A percentile compares a stretch with the other conserved stretches of the same genome.
Conservation (phyloP, 2,797 vertebrate genomes). For the Austrolebias charrua region DNA sequence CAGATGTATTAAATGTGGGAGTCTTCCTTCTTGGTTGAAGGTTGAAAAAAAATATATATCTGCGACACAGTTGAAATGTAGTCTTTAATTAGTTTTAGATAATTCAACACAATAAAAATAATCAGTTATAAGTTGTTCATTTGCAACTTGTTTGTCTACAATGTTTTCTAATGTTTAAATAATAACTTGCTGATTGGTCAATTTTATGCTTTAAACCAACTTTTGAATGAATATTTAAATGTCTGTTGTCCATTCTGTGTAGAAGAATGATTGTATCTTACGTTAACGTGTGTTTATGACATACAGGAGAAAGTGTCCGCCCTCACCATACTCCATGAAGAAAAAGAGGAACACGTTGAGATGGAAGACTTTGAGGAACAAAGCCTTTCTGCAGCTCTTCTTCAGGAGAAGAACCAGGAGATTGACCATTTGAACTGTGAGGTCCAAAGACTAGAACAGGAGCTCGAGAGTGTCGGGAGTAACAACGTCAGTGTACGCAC, state of each 20-base stretch:
- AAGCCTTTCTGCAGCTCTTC: conserved; percentile 80
- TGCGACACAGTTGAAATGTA: no score
- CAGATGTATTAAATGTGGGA: not conserved
- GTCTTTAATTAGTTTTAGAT: no score
- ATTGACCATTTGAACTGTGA: conserved; percentile 84
- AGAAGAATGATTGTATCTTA: not conserved
- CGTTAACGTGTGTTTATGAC: not conserved
- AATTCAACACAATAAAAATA: no score
- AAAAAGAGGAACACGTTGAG: conserved; percentile 40
- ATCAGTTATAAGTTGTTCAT: no score
- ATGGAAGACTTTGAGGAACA: conserved; percentile 58
- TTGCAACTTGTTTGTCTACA: no score
- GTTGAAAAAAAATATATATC: no score
- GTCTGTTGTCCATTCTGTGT: not conserved
- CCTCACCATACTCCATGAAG: conserved; percentile 59
- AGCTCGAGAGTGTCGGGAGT: conserved; percentile 65
- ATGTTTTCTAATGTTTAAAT: no score
- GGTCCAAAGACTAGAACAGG: conserved; percentile 78
- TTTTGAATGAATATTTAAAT: not conserved
- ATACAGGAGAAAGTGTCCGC: conserved; percentile 72
- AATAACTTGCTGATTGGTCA: no score
- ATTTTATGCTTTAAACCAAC: not conserved
- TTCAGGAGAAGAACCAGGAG: conserved; percentile 89
- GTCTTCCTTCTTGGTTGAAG: no score
- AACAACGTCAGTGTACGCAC: conserved; percentile 66